Evolutionary conservation across 2,888 invertebrate genomes (phyloP).

Genomic region (Thymelicus lineola): DNA sequence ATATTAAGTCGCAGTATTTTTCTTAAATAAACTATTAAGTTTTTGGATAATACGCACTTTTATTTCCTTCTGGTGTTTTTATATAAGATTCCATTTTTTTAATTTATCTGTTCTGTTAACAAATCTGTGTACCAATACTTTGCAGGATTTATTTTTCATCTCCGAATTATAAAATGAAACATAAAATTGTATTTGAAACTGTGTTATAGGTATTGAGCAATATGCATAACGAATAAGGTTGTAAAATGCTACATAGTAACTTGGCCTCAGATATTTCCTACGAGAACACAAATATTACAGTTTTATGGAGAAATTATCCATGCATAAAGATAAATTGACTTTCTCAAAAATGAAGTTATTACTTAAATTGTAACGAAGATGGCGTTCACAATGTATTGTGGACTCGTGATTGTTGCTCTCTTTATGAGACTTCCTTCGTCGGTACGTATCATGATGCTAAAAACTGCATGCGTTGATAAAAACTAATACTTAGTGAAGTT

Average conservation of each 20-base stretch:
- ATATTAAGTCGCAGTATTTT: neutral
- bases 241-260: neutral
- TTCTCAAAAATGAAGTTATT: neutral
- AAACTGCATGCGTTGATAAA: too few relatives aligned
- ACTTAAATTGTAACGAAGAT: slow-evolving; percentile 38
- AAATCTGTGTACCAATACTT: too few relatives aligned
- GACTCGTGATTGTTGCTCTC: slow-evolving; percentile 42
- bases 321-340: neutral
- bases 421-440: slow-evolving; percentile 41
- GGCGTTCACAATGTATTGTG: slow-evolving; percentile 43
- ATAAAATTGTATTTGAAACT: neutral
- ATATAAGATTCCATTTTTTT: too few relatives aligned
- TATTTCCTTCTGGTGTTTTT: neutral
- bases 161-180: too few relatives aligned
- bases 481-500: too few relatives aligned
- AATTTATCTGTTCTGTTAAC: too few relatives aligned
- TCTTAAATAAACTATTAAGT: neutral
- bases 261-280: neutral
- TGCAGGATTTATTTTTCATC: too few relatives aligned
- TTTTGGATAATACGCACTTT: neutral
- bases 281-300: neutral
- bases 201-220: neutral
- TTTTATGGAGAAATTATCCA: neutral
- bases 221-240: neutral
- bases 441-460: slow-evolving; percentile 47